Conservation (phyloP, 1,140 invertebrate species). For the Papilio helenus region DNA sequence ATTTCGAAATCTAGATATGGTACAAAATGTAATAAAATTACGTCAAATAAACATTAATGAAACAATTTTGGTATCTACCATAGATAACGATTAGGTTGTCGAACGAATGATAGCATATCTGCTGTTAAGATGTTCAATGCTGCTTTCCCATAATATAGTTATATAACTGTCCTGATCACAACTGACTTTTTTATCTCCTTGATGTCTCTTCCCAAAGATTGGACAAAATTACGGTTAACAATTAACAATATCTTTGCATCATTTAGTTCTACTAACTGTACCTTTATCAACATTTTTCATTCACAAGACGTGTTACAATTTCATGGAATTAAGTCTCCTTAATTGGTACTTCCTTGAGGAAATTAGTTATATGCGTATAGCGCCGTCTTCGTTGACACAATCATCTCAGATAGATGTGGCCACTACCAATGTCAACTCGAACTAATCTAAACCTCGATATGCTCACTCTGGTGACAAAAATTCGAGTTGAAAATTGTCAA, state of each 20-base stretch:
- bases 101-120: background rate
- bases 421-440: background rate
- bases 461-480: background rate
- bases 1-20: background rate
- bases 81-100: background rate
- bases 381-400: background rate
- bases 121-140: background rate
- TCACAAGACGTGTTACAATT: background rate
- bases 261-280: background rate
- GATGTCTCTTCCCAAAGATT: background rate
- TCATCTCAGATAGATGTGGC: background rate
- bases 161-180: background rate
- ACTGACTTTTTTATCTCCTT: background rate
- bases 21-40: background rate
- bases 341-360: constrained; percentile 17
- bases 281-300: background rate
- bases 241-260: background rate
- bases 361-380: background rate
- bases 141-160: background rate
- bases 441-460: background rate
- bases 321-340: background rate
- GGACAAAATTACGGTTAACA: background rate
- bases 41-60: too few relatives aligned
- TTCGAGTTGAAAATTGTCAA: background rate
- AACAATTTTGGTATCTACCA: too few relatives aligned